Base-by-base conservation (phyloP, 2,888 invertebrate genomes). In the Opisthograptis luteolata region DNA sequence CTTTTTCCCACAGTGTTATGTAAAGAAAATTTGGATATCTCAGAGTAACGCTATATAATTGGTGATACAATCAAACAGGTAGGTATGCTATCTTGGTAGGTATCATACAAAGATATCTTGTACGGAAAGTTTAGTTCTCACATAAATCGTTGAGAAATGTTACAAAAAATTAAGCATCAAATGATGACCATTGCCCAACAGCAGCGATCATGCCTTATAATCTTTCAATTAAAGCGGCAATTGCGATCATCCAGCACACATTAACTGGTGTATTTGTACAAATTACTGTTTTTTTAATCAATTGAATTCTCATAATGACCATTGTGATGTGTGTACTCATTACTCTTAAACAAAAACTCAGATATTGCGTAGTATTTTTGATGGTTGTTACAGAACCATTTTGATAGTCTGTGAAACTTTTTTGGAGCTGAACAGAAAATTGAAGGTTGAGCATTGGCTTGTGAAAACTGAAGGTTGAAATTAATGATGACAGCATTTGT, bases 151-250 rank as follows among this genome's bases (percentile, higher is more conserved):
- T 14, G 3, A 24, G 32, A 31, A 47, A 35, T 24, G 9, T 20
- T 34, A 32, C 30, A 35, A 52, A 35, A 58, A 55, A 51, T 34
- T 34, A 17, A 22, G 12, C 37, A 46, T 35, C 31, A 36, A 31
- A 25, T 37, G 51, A 17, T 37, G 50, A 34, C 28, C 22, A 19
- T 46, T 45, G 27, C 25, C 40, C 24, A 43, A 50, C 27, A 13
- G 9, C 13, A 24, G 14, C 31, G 32, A 10, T 31, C 34, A 22
- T 8, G 24, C 6, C 39, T n/a, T 42, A 34, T 51, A 53, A 59
- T 56, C 45, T 45, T 54, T 56, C 59, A 54, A 59, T 59, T 59
- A 59, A 24, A 37, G 32, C n/a, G 5, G 44, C 48, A 56, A 48
- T 56, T 35, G 50, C 28, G 37, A 43, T 45, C 46, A 44, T 19